These are phyloP conservation scores for Athene noctua DNA, from an alignment of 2,113 vertebrate genomes.

Conservation along the genomic window DNA sequence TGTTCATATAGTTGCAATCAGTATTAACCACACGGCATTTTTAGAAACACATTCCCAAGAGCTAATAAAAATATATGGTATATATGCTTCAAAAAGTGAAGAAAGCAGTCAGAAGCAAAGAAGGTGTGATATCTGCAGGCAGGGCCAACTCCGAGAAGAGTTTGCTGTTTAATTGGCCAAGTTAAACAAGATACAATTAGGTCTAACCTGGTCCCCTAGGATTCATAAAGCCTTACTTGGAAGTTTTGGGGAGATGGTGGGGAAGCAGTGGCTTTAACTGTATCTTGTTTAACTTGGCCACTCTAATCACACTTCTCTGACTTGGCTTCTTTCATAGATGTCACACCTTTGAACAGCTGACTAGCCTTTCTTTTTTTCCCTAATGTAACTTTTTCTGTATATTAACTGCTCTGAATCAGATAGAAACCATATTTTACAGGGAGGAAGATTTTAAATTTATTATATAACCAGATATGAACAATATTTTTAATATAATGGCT, in stretches of 20 bases:
- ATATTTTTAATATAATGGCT: not conserved
- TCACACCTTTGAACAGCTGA: constrained; percentile 64
- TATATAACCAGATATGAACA: not conserved
- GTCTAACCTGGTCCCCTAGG: constrained; percentile 69
- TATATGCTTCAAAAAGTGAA: constrained; percentile 33
- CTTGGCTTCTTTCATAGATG: constrained; percentile 68
- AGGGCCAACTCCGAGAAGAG: constrained; percentile 66
- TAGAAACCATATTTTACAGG: not conserved
- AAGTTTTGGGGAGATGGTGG: constrained; percentile 27
- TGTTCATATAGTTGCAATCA: not conserved
- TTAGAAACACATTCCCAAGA: constrained; percentile 37
- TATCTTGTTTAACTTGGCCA: constrained; percentile 73
- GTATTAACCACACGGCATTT: constrained; percentile 10
- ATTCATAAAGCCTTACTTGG: constrained; percentile 55
- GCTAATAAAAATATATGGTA: constrained; percentile 38
- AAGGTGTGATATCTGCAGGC: constrained; percentile 72
- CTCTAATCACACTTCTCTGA: constrained; percentile 53
- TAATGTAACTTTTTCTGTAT: constrained; percentile 3
- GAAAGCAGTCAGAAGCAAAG: constrained; percentile 55
- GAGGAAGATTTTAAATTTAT: not conserved
- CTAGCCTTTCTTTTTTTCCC: constrained; percentile 4
- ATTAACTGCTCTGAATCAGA: constrained; percentile 18
- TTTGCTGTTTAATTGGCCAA: constrained; percentile 74
- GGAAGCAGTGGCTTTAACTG: constrained; percentile 62
- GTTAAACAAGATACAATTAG: constrained; percentile 77